These are phyloP conservation scores for Gallirallus australis DNA, from an alignment of 2,797 vertebrate genomes.

Conservation along the genomic window DNA sequence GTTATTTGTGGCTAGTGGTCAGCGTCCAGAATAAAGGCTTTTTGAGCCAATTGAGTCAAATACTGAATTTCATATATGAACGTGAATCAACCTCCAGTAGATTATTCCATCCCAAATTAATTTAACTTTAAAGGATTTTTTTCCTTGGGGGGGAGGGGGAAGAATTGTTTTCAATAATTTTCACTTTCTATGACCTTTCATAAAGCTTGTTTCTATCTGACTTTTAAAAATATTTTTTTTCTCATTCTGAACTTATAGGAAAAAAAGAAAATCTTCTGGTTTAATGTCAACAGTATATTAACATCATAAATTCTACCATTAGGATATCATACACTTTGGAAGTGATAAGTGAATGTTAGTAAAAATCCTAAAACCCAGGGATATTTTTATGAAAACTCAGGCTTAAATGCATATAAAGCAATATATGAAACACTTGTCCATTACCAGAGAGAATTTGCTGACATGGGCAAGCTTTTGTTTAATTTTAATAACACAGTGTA, in stretches of 20 bases:
- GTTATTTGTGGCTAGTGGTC: neutral
- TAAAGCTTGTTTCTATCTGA: neutral
- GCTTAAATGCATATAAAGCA: conserved; percentile 19
- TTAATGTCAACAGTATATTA: conserved; percentile 29
- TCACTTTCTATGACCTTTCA: neutral
- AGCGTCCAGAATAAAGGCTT: neutral
- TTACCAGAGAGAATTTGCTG: neutral
- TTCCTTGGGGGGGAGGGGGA: neutral
- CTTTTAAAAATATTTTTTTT: neutral
- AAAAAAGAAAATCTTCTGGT: neutral
- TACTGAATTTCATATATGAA: neutral
- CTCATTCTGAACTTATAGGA: conserved; percentile 1
- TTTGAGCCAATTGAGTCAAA: neutral
- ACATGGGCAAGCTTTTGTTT: neutral
- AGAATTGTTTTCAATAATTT: conserved; percentile 1
- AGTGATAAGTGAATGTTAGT: conserved; percentile 9
- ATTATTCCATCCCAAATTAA: neutral
- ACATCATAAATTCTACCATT: conserved; percentile 19
- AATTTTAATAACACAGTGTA: conserved; percentile 17
- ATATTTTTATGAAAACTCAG: conserved; percentile 5
- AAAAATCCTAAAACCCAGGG: neutral
- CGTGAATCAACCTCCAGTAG: neutral
- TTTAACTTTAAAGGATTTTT: neutral
- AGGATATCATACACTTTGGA: neutral
- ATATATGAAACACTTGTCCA: neutral